Evolutionary conservation across 2,888 invertebrate genomes (phyloP).

Genomic region (Baccha elongata): DNA sequence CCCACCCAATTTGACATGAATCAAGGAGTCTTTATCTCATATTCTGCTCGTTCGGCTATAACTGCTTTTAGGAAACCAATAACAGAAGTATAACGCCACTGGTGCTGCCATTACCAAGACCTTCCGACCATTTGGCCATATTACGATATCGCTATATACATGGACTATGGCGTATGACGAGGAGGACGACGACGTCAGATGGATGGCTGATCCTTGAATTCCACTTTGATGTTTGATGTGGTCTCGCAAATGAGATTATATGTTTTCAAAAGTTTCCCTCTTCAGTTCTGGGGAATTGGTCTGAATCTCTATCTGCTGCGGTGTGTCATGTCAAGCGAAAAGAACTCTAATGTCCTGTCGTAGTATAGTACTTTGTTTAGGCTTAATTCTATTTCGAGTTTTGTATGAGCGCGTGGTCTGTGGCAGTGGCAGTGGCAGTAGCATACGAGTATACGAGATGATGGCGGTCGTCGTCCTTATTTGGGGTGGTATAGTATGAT

Average conservation of each 20-base stretch:
- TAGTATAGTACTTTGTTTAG: conserved; percentile 73
- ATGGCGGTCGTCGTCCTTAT: conserved; percentile 37
- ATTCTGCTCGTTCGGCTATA: conserved; percentile 64
- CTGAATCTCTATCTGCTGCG: conserved; percentile 61
- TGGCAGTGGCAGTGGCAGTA: conserved; percentile 48
- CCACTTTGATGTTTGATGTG: conserved; percentile 74
- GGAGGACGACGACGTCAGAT: conserved; percentile 32
- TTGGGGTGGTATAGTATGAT: conserved; percentile 29
- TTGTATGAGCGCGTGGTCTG: conserved; percentile 62
- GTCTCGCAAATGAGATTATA: conserved; percentile 73
- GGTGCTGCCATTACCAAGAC: conserved; percentile 1
- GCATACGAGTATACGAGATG: conserved; percentile 19
- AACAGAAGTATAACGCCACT: conserved; percentile 28
- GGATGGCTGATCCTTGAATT: conserved; percentile 73
- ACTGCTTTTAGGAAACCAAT: conserved; percentile 35
- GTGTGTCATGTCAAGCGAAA: conserved; percentile 71
- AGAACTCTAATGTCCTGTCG: conserved; percentile 72
- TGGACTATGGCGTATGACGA: not conserved
- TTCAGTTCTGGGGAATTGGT: conserved; percentile 61
- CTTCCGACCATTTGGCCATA: conserved; percentile 38
- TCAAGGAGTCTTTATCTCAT: conserved; percentile 63
- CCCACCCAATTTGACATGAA: conserved; percentile 28
- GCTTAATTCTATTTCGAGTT: conserved; percentile 73
- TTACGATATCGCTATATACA: conserved; percentile 43
- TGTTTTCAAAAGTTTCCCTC: conserved; percentile 73